A percentile compares a stretch with the other conserved stretches of the same genome.
These are phyloP conservation scores for Pristionchus maxplancki DNA, from an alignment of 2,888 invertebrate genomes.

Conservation along the genomic window DNA sequence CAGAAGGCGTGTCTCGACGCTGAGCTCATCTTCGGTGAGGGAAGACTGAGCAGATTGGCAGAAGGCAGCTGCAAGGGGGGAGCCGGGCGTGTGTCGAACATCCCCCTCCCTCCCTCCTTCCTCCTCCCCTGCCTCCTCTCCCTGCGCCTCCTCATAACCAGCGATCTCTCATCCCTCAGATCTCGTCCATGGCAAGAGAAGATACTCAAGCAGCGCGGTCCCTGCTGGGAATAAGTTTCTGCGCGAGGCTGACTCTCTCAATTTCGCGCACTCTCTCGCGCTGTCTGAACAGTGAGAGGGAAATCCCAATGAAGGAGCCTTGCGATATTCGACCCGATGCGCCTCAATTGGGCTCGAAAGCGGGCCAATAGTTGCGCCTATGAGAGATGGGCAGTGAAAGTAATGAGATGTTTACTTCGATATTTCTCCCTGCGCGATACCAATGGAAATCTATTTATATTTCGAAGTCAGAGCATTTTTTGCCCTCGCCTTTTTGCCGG, in stretches of 20 bases:
- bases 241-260: neutral
- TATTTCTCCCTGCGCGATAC: neutral
- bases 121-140: neutral
- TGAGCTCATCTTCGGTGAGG: neutral
- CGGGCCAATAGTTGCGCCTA: neutral
- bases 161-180: neutral
- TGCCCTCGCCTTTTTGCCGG: neutral
- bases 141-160: constrained; percentile 17
- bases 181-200: neutral
- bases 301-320: too few species aligned
- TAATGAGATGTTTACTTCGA: neutral
- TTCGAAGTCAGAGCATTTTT: neutral
- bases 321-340: neutral
- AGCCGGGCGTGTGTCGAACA: constrained; percentile 6
- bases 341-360: neutral
- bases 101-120: neutral
- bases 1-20: neutral
- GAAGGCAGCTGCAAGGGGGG: neutral
- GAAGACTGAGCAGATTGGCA: constrained; percentile 34
- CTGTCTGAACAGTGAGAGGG: neutral
- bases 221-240: constrained; percentile 37
- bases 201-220: constrained; percentile 33
- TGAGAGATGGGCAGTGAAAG: neutral
- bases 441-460: neutral
- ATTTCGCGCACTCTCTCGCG: neutral